Evolutionary conservation across 1,140 invertebrate species (phyloP), one percentile per base, ranked within the genome.

Genomic region (Lordiphosa collinella): DNA sequence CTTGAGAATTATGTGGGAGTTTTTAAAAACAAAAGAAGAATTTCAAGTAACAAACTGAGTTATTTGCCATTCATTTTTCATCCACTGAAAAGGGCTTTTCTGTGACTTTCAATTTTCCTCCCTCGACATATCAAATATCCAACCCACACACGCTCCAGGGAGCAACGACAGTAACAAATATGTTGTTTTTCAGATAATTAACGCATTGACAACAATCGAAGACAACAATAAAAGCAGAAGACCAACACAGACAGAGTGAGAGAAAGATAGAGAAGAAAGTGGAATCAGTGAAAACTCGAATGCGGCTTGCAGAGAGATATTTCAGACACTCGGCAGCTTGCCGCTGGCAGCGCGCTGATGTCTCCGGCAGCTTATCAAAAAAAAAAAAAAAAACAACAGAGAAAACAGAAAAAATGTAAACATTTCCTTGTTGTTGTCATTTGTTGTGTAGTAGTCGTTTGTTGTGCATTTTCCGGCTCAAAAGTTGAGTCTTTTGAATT

Each of bases 191-290:
- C 29, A 59, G 49, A 53, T 69, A 68, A 69, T 69, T 69, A 55
- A 51, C 22, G 57, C 51, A 22, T 22, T 22, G 18, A 22, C 18
- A 22, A 22, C 18, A 22, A 22, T 50, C 49, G 6, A 22, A 61
- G 50, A 68, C 56, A 68, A 54, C 55, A 53, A 34, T 11, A 11
- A 46, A 25, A 36, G 29, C 50, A 31, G 37, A 29, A 13, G 16
- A 36, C 14, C 44, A 46, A 38, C 4, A 7, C 35, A 38, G 9
- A 7, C 35, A 53, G 43, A 55, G 44, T 41, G 12, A 55, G 14
- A 31, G 25, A 58, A 16, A 58, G 53, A 58, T 32, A 37, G n/a
- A 49, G n/a, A 46, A 69, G 65, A 70, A 70, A 69, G 65, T 69
- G 51, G 47, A 62, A 57, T 69, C 65, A 62, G 56, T 57, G 69